phyloP scores from a whole-genome alignment of 2,888 invertebrate genomes.

The Copidosoma aretas region DNA sequence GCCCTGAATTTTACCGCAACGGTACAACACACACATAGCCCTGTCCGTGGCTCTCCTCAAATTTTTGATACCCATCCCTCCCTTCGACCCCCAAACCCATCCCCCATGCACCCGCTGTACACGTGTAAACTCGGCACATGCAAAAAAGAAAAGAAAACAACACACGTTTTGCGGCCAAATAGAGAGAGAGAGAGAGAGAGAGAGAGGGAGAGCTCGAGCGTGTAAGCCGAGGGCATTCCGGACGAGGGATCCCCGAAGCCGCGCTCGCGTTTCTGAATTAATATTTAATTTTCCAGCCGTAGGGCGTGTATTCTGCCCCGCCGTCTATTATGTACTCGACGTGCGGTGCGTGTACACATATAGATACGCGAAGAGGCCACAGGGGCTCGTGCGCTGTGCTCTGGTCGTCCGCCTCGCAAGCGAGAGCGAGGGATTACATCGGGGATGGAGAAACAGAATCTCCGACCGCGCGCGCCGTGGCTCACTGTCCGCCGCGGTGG shows the following conservation, averaged over 20 bases:
- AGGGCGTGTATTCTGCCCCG: conserved; percentile 47
- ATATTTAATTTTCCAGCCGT: conserved; percentile 58
- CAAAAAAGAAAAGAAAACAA: neutral
- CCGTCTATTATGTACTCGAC: conserved; percentile 39
- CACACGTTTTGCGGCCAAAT: conserved; percentile 17
- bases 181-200: conserved; percentile 31
- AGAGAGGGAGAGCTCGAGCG: conserved; percentile 31
- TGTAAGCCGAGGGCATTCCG: conserved; percentile 45
- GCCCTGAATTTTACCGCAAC: conserved; percentile 38
- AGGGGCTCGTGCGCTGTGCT: neutral
- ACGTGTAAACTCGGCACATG: neutral
- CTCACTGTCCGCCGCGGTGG: neutral
- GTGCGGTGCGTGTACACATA: conserved; percentile 16
- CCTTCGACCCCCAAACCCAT: too few relatives aligned
- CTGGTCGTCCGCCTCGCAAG: neutral
- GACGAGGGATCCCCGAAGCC: conserved; percentile 48
- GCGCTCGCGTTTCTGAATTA: conserved; percentile 50
- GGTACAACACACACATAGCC: neutral
- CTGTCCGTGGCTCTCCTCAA: conserved; percentile 4
- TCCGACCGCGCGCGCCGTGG: neutral
- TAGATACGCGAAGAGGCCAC: neutral
- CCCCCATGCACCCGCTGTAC: too few relatives aligned
- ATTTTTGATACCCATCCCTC: conserved; percentile 13
- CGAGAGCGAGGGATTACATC: conserved; percentile 7
- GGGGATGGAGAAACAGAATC: neutral